Evolutionary conservation across 2,797 vertebrate genomes (phyloP), one percentile per base, ranked within the genome.

Genomic region (Podarcis lilfordi): DNA sequence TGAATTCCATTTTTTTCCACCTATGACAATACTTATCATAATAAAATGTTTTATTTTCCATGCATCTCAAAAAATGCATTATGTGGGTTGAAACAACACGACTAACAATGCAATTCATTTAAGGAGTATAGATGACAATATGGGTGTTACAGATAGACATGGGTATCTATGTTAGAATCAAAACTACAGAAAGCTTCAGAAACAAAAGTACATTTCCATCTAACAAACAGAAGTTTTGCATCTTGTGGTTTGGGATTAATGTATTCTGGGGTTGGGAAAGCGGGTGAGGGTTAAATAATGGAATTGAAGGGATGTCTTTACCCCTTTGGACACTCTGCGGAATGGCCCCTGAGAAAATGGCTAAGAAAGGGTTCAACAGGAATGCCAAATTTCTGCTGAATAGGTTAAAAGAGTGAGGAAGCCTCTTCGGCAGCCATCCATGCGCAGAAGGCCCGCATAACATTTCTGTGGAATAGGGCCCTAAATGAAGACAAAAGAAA

Each of bases 381-480:
- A 95, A 96, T 96, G 95, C 95, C 95, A 96, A 94, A 96, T 96
- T 96, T 96, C 95, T 96, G 95, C 95, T 95, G 95, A 96, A 96
- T 96, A 96, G 95, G 95, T 95, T 95, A 96, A 96, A 96, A 96
- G 95, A 93, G 95, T 96, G 95, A 95, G 95, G 95, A 96, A 96
- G 92, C 95, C 95, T 96, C 95, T 96, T 96, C 95, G 95, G 95
- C 95, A 96, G 95, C 93, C 95, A 96, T 96, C 95, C 94, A 96
- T 95, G 93, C 93, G 94, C 94, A 96, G 95, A 95, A 96, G 94
- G 95, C 95, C 95, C 91, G 95, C 93, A 95, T 95, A 96, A 96
- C 95, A 96, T 96, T 96, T 94, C 95, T 96, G 95, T 91, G 95
- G 82, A 95, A 95, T 94, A 95, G 95, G 95, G 95, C 95, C 95